phyloP scores from a whole-genome alignment of 2,113 vertebrate species.

The Rousettus leschenaultii region DNA sequence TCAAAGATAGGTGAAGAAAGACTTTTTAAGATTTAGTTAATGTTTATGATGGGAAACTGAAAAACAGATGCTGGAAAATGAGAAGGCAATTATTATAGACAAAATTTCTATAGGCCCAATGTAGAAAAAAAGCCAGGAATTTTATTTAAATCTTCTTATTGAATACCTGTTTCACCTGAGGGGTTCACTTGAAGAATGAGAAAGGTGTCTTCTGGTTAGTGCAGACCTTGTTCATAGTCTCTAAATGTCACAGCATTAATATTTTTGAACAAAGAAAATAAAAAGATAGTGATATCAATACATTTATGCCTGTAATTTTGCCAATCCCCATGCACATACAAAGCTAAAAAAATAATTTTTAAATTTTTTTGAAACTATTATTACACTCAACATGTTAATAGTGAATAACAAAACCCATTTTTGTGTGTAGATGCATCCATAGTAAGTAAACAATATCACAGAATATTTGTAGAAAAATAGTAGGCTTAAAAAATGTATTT shows the following conservation, averaged over 20 bases:
- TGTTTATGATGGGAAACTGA: conserved; percentile 26
- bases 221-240: not conserved
- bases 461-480: not conserved
- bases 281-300: not conserved
- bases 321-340: not conserved
- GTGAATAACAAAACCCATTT: not conserved
- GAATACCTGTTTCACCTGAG: conserved; percentile 13
- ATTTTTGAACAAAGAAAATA: not conserved
- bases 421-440: not conserved
- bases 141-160: conserved; percentile 39
- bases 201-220: not conserved
- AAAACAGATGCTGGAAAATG: conserved; percentile 6
- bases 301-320: not conserved
- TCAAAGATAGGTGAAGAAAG: conserved; percentile 58
- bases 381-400: not conserved
- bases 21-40: conserved; percentile 19
- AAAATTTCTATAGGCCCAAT: conserved; percentile 16
- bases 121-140: conserved; percentile 6
- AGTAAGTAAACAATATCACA: not conserved
- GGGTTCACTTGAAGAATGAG: not conserved
- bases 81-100: conserved; percentile 4
- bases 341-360: not conserved
- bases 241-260: not conserved
- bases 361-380: not conserved
- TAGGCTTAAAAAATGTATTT: not conserved